Evolutionary conservation across 1,140 invertebrate species (phyloP), one percentile per base, ranked within the genome.

Genomic region (Pogonognathellus flavescens): DNA sequence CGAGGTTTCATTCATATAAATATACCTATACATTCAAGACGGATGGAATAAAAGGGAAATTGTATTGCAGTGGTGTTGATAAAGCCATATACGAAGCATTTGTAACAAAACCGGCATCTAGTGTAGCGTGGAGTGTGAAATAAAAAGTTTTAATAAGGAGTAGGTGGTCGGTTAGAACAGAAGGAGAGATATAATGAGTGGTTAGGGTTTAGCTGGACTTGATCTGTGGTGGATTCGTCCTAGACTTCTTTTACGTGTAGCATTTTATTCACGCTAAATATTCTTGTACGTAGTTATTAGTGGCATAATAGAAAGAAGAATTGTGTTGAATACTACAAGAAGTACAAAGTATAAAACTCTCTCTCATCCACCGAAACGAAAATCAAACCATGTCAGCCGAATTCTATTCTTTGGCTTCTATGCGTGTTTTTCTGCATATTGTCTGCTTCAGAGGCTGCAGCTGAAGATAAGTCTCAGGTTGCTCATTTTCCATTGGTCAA

Each of bases 181-280:
- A 72, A 49, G 66, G 49, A 49, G 49, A 76, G 70, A 76, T 76
- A 76, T 76, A 76, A 76, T 76, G 70, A 76, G 41, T n/a, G 70
- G 70, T 49, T 76, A n/a, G 41, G 70, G 41, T 41, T 16, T 76
- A 31, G 10, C 20, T 25, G 22, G 22, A 16, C 14, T 16, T 41
- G 22, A 41, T 31, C 16, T 6, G 9, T 11, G 62, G 62, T 25
- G 31, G 70, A 76, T n/a, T 66, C 14, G 16, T 16, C 25, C 18
- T 49, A 7, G 9, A 16, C 41, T 76, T 11, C 31, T 16, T 49
- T 31, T 76, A 31, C 25, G 41, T 76, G 49, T 49, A 70, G 10
- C 14, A 11, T 11, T 31, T 57, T 57, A 57, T 9, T 13, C 53
- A n/a, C 53, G 31, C 31, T 41, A 41, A 41, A 41, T 41, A 41